Evolutionary conservation across 2,888 invertebrate species (phyloP), one percentile per base, ranked within the genome.

Genomic region (Gastrophysa polygoni): DNA sequence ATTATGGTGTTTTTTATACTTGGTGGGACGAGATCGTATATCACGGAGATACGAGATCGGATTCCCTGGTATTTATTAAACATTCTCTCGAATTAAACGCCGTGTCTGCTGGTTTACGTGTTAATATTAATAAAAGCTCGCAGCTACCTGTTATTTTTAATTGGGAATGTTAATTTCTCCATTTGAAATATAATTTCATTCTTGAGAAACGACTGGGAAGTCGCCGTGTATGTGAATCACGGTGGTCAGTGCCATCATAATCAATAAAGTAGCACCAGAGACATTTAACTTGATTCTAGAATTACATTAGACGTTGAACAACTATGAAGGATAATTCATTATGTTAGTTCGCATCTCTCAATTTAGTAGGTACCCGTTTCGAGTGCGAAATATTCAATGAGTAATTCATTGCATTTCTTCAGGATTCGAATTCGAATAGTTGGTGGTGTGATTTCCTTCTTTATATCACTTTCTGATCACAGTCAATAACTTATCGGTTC

Each of bases 121-220:
- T 54, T 75, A 72, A 71, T 71, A 76, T 76, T 76, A 75, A 75
- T 76, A 75, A 73, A 69, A 66, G 66, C 52, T 54, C 56, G 68
- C 65, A 59, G 68, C 69, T 69, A 70, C 65, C 63, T 61, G 65
- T 49, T 20, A 57, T 59, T 59, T 63, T 57, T 55, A 60, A 64
- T 57, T 59, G 34, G 57, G 48, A 57, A 47, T 57, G 57, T 18
- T 24, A 14, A 54, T 54, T 43, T 38, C 38, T 14, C 38, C 38
- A 38, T 38, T 10, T 7, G 38, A 38, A 38, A 38, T 14, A 38
- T 38, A 38, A 14, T 38, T 38, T 38, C 14, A 38, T n/a, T 14
- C 32, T 11, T 11, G 8, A 11, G 10, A 2, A 4, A n/a, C 14
- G 14, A 24, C 38, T 14, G 38, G 3, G 11, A 38, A 14, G 14